Percentiles rank a stretch among this genome's conserved stretches.
Conservation (phyloP, 2,113 vertebrate genomes). For the Tricholaema leucomelas region DNA sequence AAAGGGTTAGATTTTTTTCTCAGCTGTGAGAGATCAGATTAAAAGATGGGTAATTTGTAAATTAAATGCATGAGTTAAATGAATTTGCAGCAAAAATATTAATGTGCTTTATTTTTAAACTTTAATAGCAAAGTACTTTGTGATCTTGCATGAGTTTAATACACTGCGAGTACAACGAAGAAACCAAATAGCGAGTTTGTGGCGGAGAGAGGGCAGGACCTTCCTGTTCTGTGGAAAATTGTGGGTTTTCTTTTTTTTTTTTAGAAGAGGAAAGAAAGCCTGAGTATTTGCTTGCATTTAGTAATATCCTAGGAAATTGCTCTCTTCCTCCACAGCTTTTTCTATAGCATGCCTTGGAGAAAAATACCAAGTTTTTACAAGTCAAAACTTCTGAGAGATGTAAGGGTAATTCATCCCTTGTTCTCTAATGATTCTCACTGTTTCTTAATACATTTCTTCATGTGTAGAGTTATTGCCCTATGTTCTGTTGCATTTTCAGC, state of each 20-base stretch:
- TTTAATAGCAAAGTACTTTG: neutral
- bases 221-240: neutral
- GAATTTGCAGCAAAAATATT: neutral
- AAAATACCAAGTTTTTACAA: neutral
- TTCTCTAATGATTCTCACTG: neutral
- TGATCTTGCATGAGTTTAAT: neutral
- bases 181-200: neutral
- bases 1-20: conserved; percentile 58
- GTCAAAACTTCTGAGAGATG: neutral
- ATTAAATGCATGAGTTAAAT: conserved; percentile 15
- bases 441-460: neutral
- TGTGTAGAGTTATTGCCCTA: neutral
- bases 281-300: neutral
- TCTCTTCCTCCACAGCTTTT: neutral
- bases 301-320: neutral
- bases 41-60: conserved; percentile 41
- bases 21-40: conserved; percentile 45
- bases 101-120: neutral
- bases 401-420: neutral
- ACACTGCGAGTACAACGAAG: neutral
- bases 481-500: neutral
- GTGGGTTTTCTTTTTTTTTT: neutral
- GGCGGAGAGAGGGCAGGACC: neutral
- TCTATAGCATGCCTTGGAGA: neutral
- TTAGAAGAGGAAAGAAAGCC: neutral